These are phyloP conservation scores for Mythimna ferrago DNA, from an alignment of 2,888 invertebrate genomes.

Conservation along the genomic window DNA sequence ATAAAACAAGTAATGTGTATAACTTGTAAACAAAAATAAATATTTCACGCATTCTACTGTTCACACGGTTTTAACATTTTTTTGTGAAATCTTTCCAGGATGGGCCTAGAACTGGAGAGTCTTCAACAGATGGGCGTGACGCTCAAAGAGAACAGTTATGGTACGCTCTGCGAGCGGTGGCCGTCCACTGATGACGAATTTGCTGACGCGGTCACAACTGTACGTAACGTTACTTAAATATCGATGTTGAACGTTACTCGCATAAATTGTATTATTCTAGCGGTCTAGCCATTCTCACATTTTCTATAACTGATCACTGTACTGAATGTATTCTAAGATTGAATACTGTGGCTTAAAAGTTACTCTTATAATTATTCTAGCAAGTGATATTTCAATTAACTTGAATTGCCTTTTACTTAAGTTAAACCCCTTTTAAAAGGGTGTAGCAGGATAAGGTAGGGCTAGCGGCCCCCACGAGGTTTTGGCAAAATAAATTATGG, in stretches of 20 bases:
- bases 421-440: no score
- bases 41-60: no score
- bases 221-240: conserved; percentile 60
- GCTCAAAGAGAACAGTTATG: conserved; percentile 68
- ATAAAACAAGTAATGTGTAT: no score
- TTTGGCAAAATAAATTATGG: no score
- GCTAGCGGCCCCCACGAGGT: no score
- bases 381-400: neutral
- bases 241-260: neutral
- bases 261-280: neutral
- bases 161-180: conserved; percentile 72
- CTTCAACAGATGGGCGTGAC: conserved; percentile 79
- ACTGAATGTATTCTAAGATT: neutral
- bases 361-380: neutral
- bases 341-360: neutral
- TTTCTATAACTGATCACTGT: neutral
- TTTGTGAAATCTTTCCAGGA: conserved; percentile 62
- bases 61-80: neutral
- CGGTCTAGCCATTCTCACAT: neutral
- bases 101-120: conserved; percentile 77
- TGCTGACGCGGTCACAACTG: conserved; percentile 90
- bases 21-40: no score
- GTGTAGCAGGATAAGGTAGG: no score
- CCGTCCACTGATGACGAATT: conserved; percentile 90
- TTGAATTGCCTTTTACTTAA: no score